phyloP scores from a whole-genome alignment of 2,797 vertebrate species.

The Pogonophryne albipinna region DNA sequence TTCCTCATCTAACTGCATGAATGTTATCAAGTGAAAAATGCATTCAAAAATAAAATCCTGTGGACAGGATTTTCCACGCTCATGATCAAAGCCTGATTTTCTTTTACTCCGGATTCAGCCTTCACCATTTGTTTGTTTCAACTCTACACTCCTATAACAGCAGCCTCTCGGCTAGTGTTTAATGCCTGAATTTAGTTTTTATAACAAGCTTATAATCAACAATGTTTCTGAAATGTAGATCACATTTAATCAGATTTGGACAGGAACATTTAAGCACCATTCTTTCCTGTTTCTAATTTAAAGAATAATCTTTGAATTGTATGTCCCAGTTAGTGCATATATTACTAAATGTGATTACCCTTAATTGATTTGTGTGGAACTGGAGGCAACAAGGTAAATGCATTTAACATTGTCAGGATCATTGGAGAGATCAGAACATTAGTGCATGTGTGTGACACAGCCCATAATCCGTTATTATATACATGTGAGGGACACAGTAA shows the following conservation, averaged over 20 bases:
- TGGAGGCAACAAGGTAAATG: constrained; percentile 50
- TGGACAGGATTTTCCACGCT: constrained; percentile 91
- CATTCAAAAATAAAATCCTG: constrained; percentile 91
- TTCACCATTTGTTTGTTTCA: constrained; percentile 88
- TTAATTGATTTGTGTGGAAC: constrained; percentile 58
- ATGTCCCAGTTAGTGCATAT: constrained; percentile 36
- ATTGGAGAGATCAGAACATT: constrained; percentile 50
- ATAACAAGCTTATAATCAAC: constrained; percentile 72
- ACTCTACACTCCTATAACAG: constrained; percentile 75
- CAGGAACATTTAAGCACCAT: constrained; percentile 25
- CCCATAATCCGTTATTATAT: constrained; percentile 50
- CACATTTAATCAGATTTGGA: constrained; percentile 66
- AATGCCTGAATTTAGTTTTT: constrained; percentile 67
- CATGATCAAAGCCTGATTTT: constrained; percentile 92
- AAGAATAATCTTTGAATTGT: constrained; percentile 52
- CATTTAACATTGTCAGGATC: constrained; percentile 51
- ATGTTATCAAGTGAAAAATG: constrained; percentile 91
- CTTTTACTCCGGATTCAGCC: constrained; percentile 87
- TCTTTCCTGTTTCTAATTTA: constrained; percentile 44
- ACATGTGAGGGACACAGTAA: constrained; percentile 50
- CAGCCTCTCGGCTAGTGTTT: constrained; percentile 65
- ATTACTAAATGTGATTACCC: constrained; percentile 29
- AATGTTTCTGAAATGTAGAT: constrained; percentile 60
- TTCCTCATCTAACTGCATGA: constrained; percentile 90
- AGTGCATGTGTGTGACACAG: constrained; percentile 22